phyloP scores from a whole-genome alignment of 2,888 invertebrate genomes.

The Neuroscelio doddi region DNA sequence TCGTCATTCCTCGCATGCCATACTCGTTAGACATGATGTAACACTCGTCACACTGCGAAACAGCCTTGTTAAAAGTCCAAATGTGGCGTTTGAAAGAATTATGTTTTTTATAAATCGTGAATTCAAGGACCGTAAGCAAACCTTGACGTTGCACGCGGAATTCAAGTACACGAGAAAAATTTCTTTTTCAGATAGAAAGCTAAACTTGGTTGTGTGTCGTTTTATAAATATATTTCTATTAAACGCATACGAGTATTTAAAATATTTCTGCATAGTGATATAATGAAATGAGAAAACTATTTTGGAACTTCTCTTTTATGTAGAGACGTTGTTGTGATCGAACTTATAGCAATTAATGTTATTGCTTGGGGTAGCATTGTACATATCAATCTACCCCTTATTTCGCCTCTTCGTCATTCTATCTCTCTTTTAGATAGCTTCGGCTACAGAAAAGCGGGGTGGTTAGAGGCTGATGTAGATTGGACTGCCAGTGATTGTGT shows the following conservation, averaged over 20 bases:
- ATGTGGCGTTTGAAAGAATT: background rate
- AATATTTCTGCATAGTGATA: too few relatives aligned
- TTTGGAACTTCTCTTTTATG: background rate
- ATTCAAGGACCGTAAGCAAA: background rate
- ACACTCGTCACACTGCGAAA: slow-evolving; percentile 13
- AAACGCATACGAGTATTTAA: too few relatives aligned
- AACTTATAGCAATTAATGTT: slow-evolving; percentile 68
- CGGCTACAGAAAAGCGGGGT: slow-evolving; percentile 33
- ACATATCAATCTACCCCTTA: slow-evolving; percentile 23
- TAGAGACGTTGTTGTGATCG: slow-evolving; percentile 43
- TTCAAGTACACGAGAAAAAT: background rate
- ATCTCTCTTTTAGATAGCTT: slow-evolving; percentile 38
- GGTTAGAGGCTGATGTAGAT: slow-evolving; percentile 51
- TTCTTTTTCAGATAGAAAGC: background rate
- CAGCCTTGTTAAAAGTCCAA: slow-evolving; percentile 10
- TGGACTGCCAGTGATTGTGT: slow-evolving; percentile 48
- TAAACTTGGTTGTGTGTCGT: background rate
- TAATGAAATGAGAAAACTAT: background rate
- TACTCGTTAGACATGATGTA: slow-evolving; percentile 35
- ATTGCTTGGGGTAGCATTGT: slow-evolving; percentile 59
- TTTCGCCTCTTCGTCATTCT: slow-evolving; percentile 17
- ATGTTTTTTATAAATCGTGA: background rate
- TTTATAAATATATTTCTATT: too few relatives aligned
- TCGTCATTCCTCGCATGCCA: slow-evolving; percentile 42
- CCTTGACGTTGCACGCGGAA: slow-evolving; percentile 3